Percentiles rank a stretch among this genome's conserved stretches.
These are phyloP conservation scores for Gymnocypris eckloni DNA, from an alignment of 2,797 vertebrate species.

Conservation along the genomic window DNA sequence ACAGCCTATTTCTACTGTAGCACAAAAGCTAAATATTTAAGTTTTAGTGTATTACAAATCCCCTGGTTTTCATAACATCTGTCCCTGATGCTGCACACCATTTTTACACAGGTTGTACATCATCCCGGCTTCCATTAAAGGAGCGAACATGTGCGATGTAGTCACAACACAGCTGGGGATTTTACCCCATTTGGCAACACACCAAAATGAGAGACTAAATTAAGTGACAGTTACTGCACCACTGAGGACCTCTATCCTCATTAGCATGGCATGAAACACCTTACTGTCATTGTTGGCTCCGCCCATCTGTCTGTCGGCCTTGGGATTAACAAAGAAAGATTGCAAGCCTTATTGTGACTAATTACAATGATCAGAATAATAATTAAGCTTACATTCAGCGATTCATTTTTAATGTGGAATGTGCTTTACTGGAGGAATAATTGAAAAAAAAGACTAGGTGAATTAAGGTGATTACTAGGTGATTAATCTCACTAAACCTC, in stretches of 20 bases:
- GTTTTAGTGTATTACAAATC: constrained; percentile 3
- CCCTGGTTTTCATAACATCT: background rate
- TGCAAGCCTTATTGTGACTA: constrained; percentile 4
- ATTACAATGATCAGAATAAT: constrained; percentile 21
- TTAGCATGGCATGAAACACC: constrained; percentile 45
- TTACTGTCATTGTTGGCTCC: constrained; percentile 14
- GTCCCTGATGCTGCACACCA: constrained; percentile 11
- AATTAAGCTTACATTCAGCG: background rate
- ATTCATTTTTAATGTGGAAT: background rate
- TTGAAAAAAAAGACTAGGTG: background rate
- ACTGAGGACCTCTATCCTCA: constrained; percentile 38
- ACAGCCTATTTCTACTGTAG: background rate
- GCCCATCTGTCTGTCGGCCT: background rate
- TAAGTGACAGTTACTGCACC: constrained; percentile 9
- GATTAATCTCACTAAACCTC: background rate
- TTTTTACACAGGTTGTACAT: constrained; percentile 51
- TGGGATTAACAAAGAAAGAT: background rate
- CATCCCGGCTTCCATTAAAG: constrained; percentile 11
- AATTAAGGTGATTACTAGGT: background rate
- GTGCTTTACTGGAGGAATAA: background rate
- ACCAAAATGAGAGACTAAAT: constrained; percentile 30
- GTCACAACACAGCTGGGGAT: constrained; percentile 43
- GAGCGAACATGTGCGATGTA: constrained; percentile 27
- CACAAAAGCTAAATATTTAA: background rate
- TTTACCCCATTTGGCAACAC: constrained; percentile 49